Evolutionary conservation across 2,113 vertebrate species (phyloP).

Genomic region (Elgaria multicarinata): DNA sequence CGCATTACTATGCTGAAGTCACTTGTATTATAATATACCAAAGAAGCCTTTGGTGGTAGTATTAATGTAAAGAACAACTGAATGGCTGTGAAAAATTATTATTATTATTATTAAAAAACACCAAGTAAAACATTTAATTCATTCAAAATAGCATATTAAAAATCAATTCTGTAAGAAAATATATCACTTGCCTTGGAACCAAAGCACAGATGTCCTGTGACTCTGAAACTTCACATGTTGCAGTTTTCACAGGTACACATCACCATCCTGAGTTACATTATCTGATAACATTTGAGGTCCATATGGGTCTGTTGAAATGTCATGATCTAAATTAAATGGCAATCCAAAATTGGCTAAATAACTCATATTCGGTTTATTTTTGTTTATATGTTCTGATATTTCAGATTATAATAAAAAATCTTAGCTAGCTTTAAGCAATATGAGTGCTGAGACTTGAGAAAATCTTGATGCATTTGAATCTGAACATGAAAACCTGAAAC

Average conservation of each 20-base stretch:
- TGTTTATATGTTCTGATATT: slow-evolving; percentile 33
- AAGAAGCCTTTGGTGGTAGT: slow-evolving; percentile 49
- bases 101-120: not conserved
- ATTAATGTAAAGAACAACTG: slow-evolving; percentile 52
- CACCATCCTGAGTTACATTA: not conserved
- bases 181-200: not conserved
- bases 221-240: not conserved
- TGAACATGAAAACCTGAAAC: slow-evolving; percentile 32
- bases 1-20: slow-evolving; percentile 38
- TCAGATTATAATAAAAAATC: slow-evolving; percentile 41
- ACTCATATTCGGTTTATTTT: slow-evolving; percentile 44
- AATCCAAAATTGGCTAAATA: slow-evolving; percentile 26
- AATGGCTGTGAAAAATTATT: slow-evolving; percentile 26
- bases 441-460: slow-evolving; percentile 41
- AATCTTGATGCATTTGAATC: slow-evolving; percentile 50
- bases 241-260: not conserved
- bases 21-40: slow-evolving; percentile 51
- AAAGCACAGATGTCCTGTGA: not conserved
- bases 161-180: not conserved
- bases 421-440: slow-evolving; percentile 48
- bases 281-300: not conserved
- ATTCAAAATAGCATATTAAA: slow-evolving; percentile 38
- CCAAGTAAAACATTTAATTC: slow-evolving; percentile 10
- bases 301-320: not conserved
- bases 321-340: slow-evolving; percentile 3